Evolutionary conservation across 2,113 vertebrate species (phyloP).

Genomic region (Channa argus): DNA sequence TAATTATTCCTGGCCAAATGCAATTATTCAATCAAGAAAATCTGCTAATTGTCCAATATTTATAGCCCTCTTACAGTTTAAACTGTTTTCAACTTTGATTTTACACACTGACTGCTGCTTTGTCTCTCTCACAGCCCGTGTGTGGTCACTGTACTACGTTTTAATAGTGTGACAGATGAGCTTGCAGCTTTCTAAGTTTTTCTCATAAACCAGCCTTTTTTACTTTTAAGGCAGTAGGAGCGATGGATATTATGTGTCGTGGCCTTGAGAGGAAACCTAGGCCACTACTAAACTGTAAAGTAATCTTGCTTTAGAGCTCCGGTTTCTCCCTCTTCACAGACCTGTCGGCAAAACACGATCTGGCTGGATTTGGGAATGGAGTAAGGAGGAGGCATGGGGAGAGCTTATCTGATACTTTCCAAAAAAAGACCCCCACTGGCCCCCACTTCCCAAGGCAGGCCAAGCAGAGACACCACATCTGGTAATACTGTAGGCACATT

Average conservation of each 20-base stretch:
- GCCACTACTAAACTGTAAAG: constrained; percentile 96
- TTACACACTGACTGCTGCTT: neutral
- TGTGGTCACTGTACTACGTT: constrained; percentile 6
- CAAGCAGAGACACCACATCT: constrained; percentile 98
- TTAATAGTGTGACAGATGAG: constrained; percentile 46
- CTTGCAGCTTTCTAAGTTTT: constrained; percentile 82
- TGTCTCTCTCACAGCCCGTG: neutral
- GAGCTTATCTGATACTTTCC: constrained; percentile 95
- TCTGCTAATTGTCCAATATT: constrained; percentile 13
- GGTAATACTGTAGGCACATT: constrained; percentile 98
- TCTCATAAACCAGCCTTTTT: constrained; percentile 82
- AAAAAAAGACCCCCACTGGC: constrained; percentile 83
- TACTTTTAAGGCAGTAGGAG: constrained; percentile 81
- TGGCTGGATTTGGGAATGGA: constrained; percentile 95
- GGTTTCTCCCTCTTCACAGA: constrained; percentile 94
- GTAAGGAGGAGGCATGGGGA: constrained; percentile 73
- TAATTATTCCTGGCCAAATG: neutral
- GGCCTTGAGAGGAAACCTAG: constrained; percentile 94
- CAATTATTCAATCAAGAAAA: constrained; percentile 1
- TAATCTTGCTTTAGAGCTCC: constrained; percentile 88
- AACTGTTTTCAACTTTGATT: constrained; percentile 3
- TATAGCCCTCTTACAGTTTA: neutral
- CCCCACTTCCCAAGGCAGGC: constrained; percentile 86
- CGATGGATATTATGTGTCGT: constrained; percentile 92
- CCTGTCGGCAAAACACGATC: constrained; percentile 94